phyloP scores from a whole-genome alignment of 2,113 vertebrate genomes.

The Cervus canadensis region DNA sequence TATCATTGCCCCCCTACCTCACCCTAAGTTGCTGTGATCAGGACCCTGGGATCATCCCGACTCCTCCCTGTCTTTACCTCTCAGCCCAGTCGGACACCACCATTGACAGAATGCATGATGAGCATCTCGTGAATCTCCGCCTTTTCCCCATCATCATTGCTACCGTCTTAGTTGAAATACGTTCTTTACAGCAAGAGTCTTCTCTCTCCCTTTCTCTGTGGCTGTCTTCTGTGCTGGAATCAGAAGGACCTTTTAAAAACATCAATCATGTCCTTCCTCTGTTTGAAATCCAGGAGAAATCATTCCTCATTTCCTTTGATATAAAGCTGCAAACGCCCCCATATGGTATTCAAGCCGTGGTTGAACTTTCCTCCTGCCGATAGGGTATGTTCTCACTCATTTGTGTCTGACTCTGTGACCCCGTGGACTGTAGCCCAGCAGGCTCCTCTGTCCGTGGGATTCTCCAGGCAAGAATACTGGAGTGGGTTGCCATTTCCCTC shows the following conservation, averaged over 20 bases:
- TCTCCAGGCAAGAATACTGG: not conserved
- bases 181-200: fast-evolving
- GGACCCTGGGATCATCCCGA: fast-evolving
- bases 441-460: not conserved
- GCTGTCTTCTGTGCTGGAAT: fast-evolving
- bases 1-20: fast-evolving
- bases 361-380: fast-evolving
- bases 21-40: no score
- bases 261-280: fast-evolving
- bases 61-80: fast-evolving
- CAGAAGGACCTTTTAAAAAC: not conserved
- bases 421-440: not conserved
- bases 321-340: not conserved
- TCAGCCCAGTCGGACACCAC: fast-evolving
- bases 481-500: not conserved
- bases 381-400: not conserved
- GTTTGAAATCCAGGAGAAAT: not conserved
- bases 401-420: fast-evolving
- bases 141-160: fast-evolving
- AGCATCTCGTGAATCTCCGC: fast-evolving
- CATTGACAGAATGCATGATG: fast-evolving
- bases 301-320: not conserved
- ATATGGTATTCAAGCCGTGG: fast-evolving
- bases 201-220: no score
- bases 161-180: fast-evolving